Percentiles rank a stretch among this genome's conserved stretches.
These are phyloP conservation scores for Opisthograptis luteolata DNA, from an alignment of 2,888 invertebrate species.

Conservation along the genomic window DNA sequence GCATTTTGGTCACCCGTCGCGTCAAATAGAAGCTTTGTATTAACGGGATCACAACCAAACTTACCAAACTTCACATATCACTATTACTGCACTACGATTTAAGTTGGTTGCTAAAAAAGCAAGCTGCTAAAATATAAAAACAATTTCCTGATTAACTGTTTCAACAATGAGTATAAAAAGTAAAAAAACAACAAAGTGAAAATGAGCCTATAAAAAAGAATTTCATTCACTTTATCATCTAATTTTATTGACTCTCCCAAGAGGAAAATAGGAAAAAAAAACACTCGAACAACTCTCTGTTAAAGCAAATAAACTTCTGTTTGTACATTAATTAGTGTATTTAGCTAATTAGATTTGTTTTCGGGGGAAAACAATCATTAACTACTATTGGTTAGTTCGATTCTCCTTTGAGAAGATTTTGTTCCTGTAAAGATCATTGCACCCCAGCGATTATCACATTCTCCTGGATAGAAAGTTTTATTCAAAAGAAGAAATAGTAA, in stretches of 20 bases:
- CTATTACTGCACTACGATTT: too few species aligned
- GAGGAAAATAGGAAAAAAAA: slow-evolving; percentile 9
- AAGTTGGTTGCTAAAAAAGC: too few species aligned
- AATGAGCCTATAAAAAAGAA: background rate
- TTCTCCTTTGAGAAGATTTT: background rate
- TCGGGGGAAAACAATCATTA: slow-evolving; percentile 5
- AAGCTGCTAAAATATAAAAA: too few species aligned
- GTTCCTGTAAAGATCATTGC: too few species aligned
- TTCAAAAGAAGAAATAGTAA: too few species aligned
- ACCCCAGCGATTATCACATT: too few species aligned
- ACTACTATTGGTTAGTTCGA: background rate
- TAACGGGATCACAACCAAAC: too few species aligned
- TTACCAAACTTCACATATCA: too few species aligned
- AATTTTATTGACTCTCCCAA: background rate
- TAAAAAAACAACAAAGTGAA: background rate
- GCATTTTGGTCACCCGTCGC: too few species aligned
- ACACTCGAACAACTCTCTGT: background rate
- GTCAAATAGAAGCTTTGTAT: too few species aligned
- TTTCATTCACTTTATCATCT: slow-evolving; percentile 6
- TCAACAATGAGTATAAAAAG: background rate
- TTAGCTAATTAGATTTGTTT: slow-evolving; percentile 25
- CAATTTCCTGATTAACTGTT: background rate
- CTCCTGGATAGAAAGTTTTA: too few species aligned
- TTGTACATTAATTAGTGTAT: slow-evolving; percentile 25
- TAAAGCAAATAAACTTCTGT: slow-evolving; percentile 10